These are phyloP conservation scores for Platysternon megacephalum DNA, from an alignment of 2,113 vertebrate species.

Conservation along the genomic window DNA sequence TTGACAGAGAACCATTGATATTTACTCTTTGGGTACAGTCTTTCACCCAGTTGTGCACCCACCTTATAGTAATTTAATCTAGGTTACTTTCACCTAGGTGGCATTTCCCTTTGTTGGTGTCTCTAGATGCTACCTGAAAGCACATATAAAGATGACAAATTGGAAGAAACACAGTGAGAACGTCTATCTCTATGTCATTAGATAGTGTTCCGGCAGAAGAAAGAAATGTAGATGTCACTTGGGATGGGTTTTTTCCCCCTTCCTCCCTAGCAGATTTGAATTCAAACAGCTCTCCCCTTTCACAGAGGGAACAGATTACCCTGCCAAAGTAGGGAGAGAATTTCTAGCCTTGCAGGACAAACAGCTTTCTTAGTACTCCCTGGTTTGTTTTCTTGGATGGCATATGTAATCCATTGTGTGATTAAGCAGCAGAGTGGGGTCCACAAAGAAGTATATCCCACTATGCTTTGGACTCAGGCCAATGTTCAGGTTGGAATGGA, in stretches of 20 bases:
- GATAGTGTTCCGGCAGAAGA: background rate
- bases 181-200: background rate
- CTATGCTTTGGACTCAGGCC: constrained; percentile 61
- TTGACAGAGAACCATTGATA: background rate
- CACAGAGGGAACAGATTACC: constrained; percentile 61
- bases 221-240: constrained; percentile 28
- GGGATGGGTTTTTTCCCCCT: constrained; percentile 61
- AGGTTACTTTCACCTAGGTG: background rate
- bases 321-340: constrained; percentile 73
- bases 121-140: background rate
- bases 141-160: background rate
- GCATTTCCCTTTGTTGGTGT: background rate
- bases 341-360: constrained; percentile 74
- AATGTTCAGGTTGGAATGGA: constrained; percentile 53
- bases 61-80: background rate
- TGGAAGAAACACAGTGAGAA: background rate
- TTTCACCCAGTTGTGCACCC: background rate
- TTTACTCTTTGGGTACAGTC: background rate
- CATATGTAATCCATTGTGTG: constrained; percentile 74
- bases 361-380: constrained; percentile 68
- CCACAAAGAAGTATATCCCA: constrained; percentile 68
- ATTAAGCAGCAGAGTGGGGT: constrained; percentile 70
- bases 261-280: constrained; percentile 63
- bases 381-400: constrained; percentile 75
- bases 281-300: constrained; percentile 69